Base-by-base conservation (phyloP, 2,888 invertebrate species). In the Netelia melanura region DNA sequence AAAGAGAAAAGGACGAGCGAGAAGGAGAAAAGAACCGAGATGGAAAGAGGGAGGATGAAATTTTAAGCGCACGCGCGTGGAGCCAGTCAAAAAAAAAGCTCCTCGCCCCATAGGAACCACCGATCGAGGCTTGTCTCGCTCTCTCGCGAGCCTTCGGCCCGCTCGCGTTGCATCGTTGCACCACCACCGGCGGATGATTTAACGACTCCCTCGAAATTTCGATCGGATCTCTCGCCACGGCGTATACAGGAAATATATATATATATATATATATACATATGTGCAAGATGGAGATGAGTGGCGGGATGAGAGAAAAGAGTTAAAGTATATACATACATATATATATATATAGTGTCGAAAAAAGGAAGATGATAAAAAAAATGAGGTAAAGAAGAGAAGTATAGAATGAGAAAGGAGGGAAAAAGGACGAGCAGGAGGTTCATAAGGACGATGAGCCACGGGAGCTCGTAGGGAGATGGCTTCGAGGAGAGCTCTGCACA, bases 171-270 rank as follows among this genome's bases (percentile, higher is more conserved):
- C 78, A 81, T 67, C 68, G 71, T 80, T 75, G 64, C 71, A 58
- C 68, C 76, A 71, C 44, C 44, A 21, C 56, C 86, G 86, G 72
- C 83, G 87, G 83, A 89, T 91, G 90, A 91, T 91, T 91, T 91
- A 91, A 90, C 88, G 91, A 90, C 91, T 90, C 89, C 84, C 75
- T 87, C 87, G 87, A 90, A 91, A 91, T 90, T 90, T 91, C 90
- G 90, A 90, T 90, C 90, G 87, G 86, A 90, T 90, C 90, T 87
- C 83, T 61, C 74, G 65, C 78, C 78, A 65, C 74, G 83, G 25
- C 23, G 67, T 17, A 58, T 67, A 68, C 68, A 80, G 75, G 65
- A 85, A 80, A 80, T 72, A 71, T 77, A 64, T 84, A 81, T 67
- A 21, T 44, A 81, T 67, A 21, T 44, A n/a, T 21, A 43, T 72